Conservation (phyloP, 2,113 vertebrate species). For the Phrynosoma blainvillii region DNA sequence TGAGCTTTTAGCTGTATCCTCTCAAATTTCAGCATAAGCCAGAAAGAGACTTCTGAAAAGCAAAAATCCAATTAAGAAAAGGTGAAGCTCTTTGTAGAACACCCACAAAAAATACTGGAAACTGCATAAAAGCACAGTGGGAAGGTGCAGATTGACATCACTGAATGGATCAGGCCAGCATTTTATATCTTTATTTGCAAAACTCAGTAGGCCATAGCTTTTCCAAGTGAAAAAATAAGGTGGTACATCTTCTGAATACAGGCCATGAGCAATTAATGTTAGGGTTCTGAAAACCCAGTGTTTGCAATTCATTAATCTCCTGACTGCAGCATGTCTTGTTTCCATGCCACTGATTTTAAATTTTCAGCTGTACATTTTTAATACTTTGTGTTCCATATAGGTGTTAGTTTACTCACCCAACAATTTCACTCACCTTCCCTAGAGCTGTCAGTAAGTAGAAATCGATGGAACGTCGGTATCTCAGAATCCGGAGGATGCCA, state of each 20-base stretch:
- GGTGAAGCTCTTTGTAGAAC: neutral
- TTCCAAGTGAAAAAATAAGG: neutral
- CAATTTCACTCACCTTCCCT: constrained; percentile 84
- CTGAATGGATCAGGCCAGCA: neutral
- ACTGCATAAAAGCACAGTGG: neutral
- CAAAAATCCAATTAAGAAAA: neutral
- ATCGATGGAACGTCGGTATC: constrained; percentile 89
- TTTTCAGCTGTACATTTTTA: neutral
- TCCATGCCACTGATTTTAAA: neutral
- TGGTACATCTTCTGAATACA: neutral
- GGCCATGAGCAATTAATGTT: neutral
- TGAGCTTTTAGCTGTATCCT: neutral
- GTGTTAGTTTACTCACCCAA: neutral
- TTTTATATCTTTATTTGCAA: neutral
- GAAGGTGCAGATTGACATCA: neutral
- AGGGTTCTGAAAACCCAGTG: neutral
- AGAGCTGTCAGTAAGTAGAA: constrained; percentile 90
- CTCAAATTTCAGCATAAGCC: neutral
- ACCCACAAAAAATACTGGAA: neutral
- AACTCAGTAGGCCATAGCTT: no score
- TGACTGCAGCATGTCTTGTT: neutral
- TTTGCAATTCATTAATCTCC: neutral
- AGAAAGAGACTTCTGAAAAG: neutral
- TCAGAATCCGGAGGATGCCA: constrained; percentile 89
- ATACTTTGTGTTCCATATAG: neutral